phyloP scores from a whole-genome alignment of 2,797 vertebrate genomes.

The Gallinago nigripennis region DNA sequence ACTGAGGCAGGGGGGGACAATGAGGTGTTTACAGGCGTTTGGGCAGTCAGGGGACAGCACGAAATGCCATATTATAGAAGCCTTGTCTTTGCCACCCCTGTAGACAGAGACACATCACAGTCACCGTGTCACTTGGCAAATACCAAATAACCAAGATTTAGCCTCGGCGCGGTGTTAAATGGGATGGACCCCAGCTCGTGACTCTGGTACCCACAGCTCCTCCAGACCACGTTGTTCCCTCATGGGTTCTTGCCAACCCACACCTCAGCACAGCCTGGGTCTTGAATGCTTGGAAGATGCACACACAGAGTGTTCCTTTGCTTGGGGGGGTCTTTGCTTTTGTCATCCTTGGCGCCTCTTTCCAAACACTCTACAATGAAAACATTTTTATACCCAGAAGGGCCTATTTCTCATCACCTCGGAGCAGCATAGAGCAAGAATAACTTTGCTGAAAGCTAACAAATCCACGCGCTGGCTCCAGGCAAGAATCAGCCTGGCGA shows the following conservation, averaged over 20 bases:
- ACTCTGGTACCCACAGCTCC: not conserved
- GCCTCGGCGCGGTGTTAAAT: accelerated
- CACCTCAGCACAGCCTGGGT: not conserved
- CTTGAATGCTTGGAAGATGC: not conserved
- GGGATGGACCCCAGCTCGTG: not conserved
- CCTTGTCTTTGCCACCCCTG: accelerated
- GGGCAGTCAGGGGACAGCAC: not conserved
- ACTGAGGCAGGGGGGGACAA: not conserved
- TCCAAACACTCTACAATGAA: not conserved
- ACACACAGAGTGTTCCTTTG: accelerated
- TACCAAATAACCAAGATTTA: too few relatives aligned
- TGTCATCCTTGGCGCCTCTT: not conserved
- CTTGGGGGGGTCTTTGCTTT: not conserved
- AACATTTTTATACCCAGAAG: not conserved
- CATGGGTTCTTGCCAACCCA: accelerated
- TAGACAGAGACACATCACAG: not conserved
- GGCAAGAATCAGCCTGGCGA: not conserved
- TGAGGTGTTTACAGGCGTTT: not conserved
- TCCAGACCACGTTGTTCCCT: accelerated
- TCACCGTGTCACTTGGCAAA: accelerated
- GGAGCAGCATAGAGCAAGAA: not conserved
- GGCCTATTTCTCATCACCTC: constrained; percentile 14
- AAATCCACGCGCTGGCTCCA: not conserved
- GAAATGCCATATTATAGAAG: accelerated
- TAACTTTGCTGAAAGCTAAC: not conserved